phyloP scores from a whole-genome alignment of 2,797 vertebrate species.

The Tamandua tetradactyla region DNA sequence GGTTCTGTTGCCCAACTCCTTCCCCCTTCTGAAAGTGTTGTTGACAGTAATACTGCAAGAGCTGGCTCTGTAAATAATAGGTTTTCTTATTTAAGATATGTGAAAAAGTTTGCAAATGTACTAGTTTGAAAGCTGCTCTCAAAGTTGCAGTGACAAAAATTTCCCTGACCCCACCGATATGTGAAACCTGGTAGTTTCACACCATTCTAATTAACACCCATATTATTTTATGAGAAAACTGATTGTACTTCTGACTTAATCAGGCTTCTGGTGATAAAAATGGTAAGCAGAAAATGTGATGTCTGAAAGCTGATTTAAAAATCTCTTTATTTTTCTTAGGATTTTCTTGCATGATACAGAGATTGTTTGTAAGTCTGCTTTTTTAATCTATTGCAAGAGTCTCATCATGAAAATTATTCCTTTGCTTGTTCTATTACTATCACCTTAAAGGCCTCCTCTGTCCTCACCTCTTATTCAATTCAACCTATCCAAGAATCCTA shows the following conservation, averaged over 20 bases:
- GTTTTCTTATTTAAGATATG: conserved; percentile 42
- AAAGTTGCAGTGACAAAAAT: conserved; percentile 41
- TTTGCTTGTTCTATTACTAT: conserved; percentile 6
- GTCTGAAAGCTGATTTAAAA: conserved; percentile 42
- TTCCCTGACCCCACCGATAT: conserved; percentile 46
- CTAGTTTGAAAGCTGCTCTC: conserved; percentile 18
- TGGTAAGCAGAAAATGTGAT: conserved; percentile 48
- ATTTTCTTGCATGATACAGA: background rate
- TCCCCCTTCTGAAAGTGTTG: background rate
- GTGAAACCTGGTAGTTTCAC: conserved; percentile 38
- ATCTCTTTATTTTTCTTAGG: background rate
- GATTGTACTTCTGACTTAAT: conserved; percentile 49
- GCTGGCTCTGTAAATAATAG: background rate
- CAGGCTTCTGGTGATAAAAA: conserved; percentile 39
- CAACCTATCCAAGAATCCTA: background rate
- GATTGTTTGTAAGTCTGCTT: background rate
- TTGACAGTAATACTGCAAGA: conserved; percentile 52
- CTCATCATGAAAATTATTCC: background rate
- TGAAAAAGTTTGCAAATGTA: conserved; percentile 42
- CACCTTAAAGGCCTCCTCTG: background rate
- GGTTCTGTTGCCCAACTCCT: background rate
- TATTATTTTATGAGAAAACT: conserved; percentile 56
- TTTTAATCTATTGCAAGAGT: background rate
- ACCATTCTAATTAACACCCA: conserved; percentile 62
- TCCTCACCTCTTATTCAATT: background rate